phyloP scores from a whole-genome alignment of 1,140 invertebrate genomes.

The Drosophila murphyi region DNA sequence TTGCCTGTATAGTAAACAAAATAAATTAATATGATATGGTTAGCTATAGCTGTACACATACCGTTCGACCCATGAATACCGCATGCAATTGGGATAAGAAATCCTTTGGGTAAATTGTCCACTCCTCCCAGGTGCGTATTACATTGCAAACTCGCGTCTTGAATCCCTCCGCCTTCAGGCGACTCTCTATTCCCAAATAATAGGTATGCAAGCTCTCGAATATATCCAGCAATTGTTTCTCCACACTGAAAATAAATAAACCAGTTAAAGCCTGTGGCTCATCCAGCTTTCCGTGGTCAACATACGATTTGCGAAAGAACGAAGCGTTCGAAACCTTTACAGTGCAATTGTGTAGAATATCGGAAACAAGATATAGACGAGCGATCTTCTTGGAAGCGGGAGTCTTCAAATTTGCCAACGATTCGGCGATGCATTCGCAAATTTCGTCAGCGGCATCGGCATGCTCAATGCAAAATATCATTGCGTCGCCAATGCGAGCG shows the following conservation, averaged over 20 bases:
- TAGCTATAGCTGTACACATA: constrained; percentile 7
- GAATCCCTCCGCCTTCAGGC: constrained; percentile 98
- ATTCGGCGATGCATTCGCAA: constrained; percentile 94
- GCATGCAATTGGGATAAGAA: constrained; percentile 96
- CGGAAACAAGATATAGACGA: constrained; percentile 97
- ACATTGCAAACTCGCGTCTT: constrained; percentile 97
- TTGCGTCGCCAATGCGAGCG: constrained; percentile 94
- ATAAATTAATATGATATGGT: neutral
- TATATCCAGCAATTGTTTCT: constrained; percentile 93
- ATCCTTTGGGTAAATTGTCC: constrained; percentile 97
- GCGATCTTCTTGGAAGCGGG: constrained; percentile 96
- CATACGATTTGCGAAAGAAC: constrained; percentile 95
- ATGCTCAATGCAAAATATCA: constrained; percentile 99
- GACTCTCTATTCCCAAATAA: constrained; percentile 92
- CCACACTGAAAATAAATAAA: constrained; percentile 88
- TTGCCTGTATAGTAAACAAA: constrained; percentile 32
- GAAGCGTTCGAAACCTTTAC: constrained; percentile 99
- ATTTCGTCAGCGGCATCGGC: constrained; percentile 98
- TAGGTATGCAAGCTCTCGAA: constrained; percentile 93
- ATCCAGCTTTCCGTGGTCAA: constrained; percentile 24
- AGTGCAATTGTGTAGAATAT: constrained; percentile 98
- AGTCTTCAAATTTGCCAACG: constrained; percentile 92
- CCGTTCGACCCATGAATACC: constrained; percentile 91
- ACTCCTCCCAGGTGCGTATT: constrained; percentile 99
- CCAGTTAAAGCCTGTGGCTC: neutral